Evolutionary conservation across 2,888 invertebrate species (phyloP), one percentile per base, ranked within the genome.

Genomic region (Marronus borbonicus): DNA sequence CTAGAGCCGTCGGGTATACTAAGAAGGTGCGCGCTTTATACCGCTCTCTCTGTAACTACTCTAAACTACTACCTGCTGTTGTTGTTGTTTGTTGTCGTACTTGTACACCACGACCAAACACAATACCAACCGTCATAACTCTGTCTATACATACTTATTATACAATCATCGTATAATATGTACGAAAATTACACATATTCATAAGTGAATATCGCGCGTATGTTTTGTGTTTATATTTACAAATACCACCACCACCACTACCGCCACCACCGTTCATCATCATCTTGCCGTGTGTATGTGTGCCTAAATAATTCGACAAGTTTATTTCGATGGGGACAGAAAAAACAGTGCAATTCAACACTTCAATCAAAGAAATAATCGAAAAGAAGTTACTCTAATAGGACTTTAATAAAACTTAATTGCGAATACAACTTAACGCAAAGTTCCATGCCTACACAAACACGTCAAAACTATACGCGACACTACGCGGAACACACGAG

Each of bases 1-100:
- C 85, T 84, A 84, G 78, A 80, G 79, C 81, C 80, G 80, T 80
- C 83, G 83, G 83, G 82, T 81, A 81, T 82, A 83, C 81, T 80
- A 81, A 81, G 82, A 83, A 83, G 83, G 83, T 83, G 83, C 82
- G 83, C 83, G 83, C 82, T 80, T 20, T 58, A 20, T 66, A 76
- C 52, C 76, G 66, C 52, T 65, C 64, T 76, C 55, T 58, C 20
- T 58, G 20, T 20, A 62, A 74, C 44, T 76, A 50, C 75, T 28
- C n/a, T 64, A 66, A 66, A 76, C 55, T 76, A 64, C 75, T 75
- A 20, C 17, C 75, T 75, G n/a, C 17, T 58, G 55, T 58, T 58
- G 55, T 20, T 58, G 20, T 58, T 58, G 55, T 58, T 44, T 58
- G 55, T 58, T 58, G 55, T 58, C 55, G 50, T 76, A 76, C 76